A percentile compares a stretch with the other conserved stretches of the same genome.
Evolutionary conservation across 1,140 invertebrate genomes (phyloP).

Genomic region (Drosophila willistoni): DNA sequence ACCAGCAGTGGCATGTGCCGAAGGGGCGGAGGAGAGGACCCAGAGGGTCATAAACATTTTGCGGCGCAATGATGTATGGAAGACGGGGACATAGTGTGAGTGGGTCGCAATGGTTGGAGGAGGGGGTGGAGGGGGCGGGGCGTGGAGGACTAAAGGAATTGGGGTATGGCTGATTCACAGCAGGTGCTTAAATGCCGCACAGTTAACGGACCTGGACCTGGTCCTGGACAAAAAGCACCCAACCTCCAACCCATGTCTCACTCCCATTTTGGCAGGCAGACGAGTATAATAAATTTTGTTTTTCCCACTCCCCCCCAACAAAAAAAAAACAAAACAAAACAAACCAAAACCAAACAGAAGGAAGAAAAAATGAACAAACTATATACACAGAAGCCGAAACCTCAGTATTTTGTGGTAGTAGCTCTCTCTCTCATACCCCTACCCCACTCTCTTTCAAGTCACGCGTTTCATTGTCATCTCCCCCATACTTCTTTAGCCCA

Average conservation of each 20-base stretch:
- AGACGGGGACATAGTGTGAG: constrained; percentile 31
- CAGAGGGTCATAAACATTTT: constrained; percentile 73
- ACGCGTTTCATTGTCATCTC: constrained; percentile 51
- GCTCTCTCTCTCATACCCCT: not conserved
- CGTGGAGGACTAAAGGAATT: too few relatives aligned
- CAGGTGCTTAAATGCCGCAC: constrained; percentile 36
- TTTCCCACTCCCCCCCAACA: not conserved
- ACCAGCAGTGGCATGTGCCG: not conserved
- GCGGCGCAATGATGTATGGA: constrained; percentile 73
- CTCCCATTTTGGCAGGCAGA: not conserved
- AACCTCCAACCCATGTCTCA: not conserved
- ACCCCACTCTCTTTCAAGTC: constrained; percentile 7
- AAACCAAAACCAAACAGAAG: not conserved
- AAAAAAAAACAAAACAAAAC: not conserved
- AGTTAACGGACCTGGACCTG: constrained; percentile 9
- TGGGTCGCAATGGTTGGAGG: not conserved
- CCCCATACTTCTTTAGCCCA: constrained; percentile 15
- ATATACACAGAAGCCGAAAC: constrained; percentile 25
- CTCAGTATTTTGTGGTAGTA: constrained; percentile 45
- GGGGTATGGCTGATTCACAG: constrained; percentile 23
- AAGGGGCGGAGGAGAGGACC: constrained; percentile 12
- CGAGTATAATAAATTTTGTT: constrained; percentile 20
- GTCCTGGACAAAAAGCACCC: constrained; percentile 1
- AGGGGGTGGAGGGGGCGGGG: not conserved
- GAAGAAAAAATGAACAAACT: constrained; percentile 7